Base-by-base conservation (phyloP, 2,888 invertebrate genomes). In the Teinopalpus imperialis region DNA sequence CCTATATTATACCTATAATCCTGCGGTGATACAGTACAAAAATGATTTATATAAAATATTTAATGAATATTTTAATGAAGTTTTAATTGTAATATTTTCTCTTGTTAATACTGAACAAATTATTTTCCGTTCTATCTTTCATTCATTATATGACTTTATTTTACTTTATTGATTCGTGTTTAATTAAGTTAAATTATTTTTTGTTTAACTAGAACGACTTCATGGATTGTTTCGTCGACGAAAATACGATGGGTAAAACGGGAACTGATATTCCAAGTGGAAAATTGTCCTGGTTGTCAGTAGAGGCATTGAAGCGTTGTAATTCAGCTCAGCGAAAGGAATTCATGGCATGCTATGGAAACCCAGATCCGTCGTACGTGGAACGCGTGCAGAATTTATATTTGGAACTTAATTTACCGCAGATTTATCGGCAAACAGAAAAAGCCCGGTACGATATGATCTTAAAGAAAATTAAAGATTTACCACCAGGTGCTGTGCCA, bases 251-350 rank as follows among this genome's bases (percentile, higher is more conserved):
- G 1, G 98, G 98, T 0, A 99, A 99, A 89, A 80, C 91, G 9
- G 95, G 97, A 2, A 94, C 93, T 0, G 98, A 98, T 66, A 98
- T 99, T 55, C 91, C 94, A 71, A 96, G 97, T 63, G 97, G 97
- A 26, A 98, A 98, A 80, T 98, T 98, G 74, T 92, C 96, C 0
- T 99, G 98, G 98, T 82, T 97, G 24, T 92, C 95, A 0, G 95
- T 97, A 0, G 93, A 94, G 13, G 97, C 96, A 14, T 88, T 97
- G 52, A 93, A 95, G 73, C 90, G 92, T 31, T 94, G 93, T 10
- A 92, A 88, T 37, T 81, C 90, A 0, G 83, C 90, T 1, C 95
- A 96, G 63, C 90, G 90, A 44, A 51, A 56, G 1, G 68, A 74
- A 21, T 71, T 71, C 24, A 79, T 90, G 56, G 91, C 93, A 50